phyloP scores from a whole-genome alignment of 23 tunicate species.

The Styela plicata region DNA sequence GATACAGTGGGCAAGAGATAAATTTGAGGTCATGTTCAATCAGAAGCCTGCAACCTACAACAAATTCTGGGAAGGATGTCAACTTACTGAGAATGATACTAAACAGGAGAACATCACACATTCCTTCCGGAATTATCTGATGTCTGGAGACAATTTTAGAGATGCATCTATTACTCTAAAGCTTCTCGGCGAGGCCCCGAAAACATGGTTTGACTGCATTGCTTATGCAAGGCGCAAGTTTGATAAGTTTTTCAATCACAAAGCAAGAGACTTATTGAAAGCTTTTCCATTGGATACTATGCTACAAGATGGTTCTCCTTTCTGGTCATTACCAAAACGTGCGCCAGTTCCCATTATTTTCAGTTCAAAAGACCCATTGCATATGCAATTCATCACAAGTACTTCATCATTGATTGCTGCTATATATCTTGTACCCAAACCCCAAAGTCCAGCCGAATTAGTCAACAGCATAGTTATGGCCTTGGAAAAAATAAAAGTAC shows the following conservation, averaged over 20 bases:
- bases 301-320: slow-evolving; percentile 19
- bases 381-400: slow-evolving; percentile 19
- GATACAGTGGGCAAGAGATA: slow-evolving; percentile 33
- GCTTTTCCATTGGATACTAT: slow-evolving; percentile 22
- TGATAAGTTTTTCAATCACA: slow-evolving; percentile 17
- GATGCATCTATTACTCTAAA: slow-evolving; percentile 5
- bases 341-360: slow-evolving; percentile 23
- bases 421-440: neutral
- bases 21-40: slow-evolving; percentile 14
- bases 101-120: neutral
- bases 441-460: neutral
- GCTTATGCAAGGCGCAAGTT: slow-evolving; percentile 8
- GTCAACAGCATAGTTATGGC: neutral
- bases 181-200: neutral
- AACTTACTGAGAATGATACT: neutral
- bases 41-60: slow-evolving; percentile 7
- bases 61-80: slow-evolving; percentile 30
- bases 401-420: slow-evolving; percentile 14
- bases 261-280: slow-evolving; percentile 11
- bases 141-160: slow-evolving; percentile 1
- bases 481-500: neutral
- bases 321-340: slow-evolving; percentile 37
- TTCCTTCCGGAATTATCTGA: neutral
- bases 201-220: slow-evolving; percentile 4
- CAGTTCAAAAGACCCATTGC: neutral